These are phyloP conservation scores for Erpornis zantholeuca DNA, from an alignment of 2,113 vertebrate species.

Conservation along the genomic window DNA sequence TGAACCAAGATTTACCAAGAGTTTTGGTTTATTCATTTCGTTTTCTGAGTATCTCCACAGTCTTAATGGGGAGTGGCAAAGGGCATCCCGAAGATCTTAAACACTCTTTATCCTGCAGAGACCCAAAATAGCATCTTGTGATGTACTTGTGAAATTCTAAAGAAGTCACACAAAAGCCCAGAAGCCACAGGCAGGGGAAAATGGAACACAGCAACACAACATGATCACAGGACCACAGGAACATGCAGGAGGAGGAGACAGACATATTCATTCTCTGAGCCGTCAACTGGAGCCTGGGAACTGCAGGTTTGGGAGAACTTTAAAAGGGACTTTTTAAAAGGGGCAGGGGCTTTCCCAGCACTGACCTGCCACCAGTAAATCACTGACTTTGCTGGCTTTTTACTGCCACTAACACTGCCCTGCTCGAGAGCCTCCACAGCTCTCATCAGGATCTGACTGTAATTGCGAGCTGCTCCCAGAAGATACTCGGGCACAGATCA, in stretches of 20 bases:
- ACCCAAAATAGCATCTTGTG: constrained; percentile 52
- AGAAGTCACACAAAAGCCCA: constrained; percentile 45
- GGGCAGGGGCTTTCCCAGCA: not conserved
- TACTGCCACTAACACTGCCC: not conserved
- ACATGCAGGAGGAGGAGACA: not conserved
- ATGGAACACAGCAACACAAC: constrained; percentile 24
- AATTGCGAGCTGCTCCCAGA: constrained; percentile 49
- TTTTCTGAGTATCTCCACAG: not conserved
- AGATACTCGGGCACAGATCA: constrained; percentile 38
- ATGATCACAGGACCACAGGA: constrained; percentile 16
- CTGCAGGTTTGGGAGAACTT: not conserved
- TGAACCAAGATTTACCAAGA: not conserved
- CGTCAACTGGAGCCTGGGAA: constrained; percentile 9
- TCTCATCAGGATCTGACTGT: not conserved
- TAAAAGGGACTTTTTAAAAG: not conserved
- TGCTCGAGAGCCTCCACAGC: not conserved
- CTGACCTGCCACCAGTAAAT: not conserved
- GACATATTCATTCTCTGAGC: not conserved
- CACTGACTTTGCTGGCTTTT: not conserved
- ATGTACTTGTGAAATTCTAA: constrained; percentile 62
- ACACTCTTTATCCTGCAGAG: not conserved
- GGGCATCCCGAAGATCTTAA: constrained; percentile 39
- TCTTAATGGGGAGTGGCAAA: constrained; percentile 39
- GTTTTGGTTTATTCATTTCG: not conserved
- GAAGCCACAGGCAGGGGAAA: constrained; percentile 48